phyloP scores from a whole-genome alignment of 2,113 vertebrate genomes.

The Chaetops frenatus region DNA sequence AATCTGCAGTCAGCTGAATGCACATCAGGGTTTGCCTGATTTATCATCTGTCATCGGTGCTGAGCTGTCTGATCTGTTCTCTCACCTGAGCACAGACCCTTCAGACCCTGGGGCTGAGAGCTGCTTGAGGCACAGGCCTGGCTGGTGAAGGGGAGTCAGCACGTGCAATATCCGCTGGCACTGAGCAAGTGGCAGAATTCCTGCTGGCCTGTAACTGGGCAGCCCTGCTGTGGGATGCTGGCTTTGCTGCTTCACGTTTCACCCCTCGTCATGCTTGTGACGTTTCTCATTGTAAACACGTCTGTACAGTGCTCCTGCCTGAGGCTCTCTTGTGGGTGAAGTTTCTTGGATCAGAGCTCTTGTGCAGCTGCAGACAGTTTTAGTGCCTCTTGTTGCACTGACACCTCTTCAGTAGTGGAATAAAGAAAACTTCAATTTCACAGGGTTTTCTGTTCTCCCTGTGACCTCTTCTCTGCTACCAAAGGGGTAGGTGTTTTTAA shows the following conservation, averaged over 20 bases:
- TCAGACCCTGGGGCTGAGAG: rapidly evolving
- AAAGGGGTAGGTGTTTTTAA: neutral
- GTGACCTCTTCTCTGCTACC: neutral
- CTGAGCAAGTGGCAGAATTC: neutral
- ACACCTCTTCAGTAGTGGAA: neutral
- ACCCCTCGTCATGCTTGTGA: neutral
- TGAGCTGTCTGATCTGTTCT: neutral
- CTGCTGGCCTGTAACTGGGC: neutral
- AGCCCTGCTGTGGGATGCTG: neutral
- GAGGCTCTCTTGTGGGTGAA: neutral
- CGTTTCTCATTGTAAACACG: rapidly evolving
- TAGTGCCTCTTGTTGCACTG: neutral
- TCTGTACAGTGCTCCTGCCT: neutral
- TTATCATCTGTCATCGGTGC: neutral
- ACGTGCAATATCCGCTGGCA: rapidly evolving
- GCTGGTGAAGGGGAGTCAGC: rapidly evolving
- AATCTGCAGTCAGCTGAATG: neutral
- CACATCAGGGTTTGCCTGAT: rapidly evolving
- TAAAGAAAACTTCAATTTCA: neutral
- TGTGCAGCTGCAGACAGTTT: neutral
- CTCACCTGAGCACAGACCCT: neutral
- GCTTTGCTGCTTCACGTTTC: neutral
- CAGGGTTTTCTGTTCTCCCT: neutral
- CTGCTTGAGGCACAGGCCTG: neutral
- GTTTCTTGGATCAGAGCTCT: neutral